Evolutionary conservation across 1,140 invertebrate genomes (phyloP), one percentile per base, ranked within the genome.

Genomic region (Antheraea pernyi): DNA sequence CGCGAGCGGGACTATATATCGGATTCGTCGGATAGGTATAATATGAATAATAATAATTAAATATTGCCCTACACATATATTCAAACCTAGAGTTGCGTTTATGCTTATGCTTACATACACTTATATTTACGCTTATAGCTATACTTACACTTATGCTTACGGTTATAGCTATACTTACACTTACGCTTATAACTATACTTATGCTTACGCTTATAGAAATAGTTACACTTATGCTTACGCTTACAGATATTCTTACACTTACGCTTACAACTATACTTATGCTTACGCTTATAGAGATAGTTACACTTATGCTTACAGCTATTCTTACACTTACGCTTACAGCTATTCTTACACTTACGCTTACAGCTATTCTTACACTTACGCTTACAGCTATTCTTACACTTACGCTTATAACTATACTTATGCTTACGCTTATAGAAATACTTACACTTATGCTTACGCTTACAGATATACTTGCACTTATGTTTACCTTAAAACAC

Each of bases 1-100:
- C 91, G 97, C 72, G 98, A 99, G 93, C 93, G 95, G 69, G 97
- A 97, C 88, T 98, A 98, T 77, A 97, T 97, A 78, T 97, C 96
- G 3, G 96, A 97, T 81, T 97, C 96, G 6, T 97, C 96, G 18
- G 95, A 95, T 68, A 94, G 94, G 95, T 89, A 42, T 42, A 42
- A 11, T 11, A 11, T 42, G 2, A 42, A 10, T 65, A 62, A 7
- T 36, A 37, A 8, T 30, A 1, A 0, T 30, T 63, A 61, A 11
- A 61, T 22, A 10, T 42, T 42, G 39, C 22, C 1, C 22, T 30
- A 30, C 22, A 30, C 22, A 2, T 30, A 30, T 30, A 4, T 30
- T 30, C 22, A 30, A 30, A 30, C 4, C 4, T 30, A 30, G 1
- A 30, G 22, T 30, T 1, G 4, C 1, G 22, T 30, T 30, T 30